Evolutionary conservation across 2,888 invertebrate species (phyloP).

Genomic region (Syritta pipiens): DNA sequence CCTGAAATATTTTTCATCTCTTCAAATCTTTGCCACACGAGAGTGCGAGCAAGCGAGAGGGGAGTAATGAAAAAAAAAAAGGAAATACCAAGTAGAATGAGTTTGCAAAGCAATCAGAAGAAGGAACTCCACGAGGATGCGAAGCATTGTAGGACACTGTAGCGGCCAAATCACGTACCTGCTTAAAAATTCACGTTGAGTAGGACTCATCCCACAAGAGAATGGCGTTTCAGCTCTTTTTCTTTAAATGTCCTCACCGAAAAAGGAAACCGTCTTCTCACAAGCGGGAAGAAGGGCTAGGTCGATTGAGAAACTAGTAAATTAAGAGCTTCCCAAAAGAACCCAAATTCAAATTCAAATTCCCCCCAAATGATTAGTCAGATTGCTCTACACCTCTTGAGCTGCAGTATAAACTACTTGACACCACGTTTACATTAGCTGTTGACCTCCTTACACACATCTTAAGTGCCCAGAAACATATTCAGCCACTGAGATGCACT

Average conservation of each 20-base stretch:
- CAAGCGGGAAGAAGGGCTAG: constrained; percentile 14
- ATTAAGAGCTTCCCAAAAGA: constrained; percentile 67
- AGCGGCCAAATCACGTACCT: constrained; percentile 68
- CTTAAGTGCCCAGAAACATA: constrained; percentile 57
- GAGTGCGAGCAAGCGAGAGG: too few relatives aligned
- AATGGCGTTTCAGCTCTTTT: constrained; percentile 25
- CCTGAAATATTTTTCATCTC: constrained; percentile 11
- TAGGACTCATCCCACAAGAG: constrained; percentile 54
- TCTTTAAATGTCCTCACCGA: not conserved
- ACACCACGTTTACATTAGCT: constrained; percentile 64
- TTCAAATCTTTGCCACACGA: too few relatives aligned
- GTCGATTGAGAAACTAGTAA: constrained; percentile 1
- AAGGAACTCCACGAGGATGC: constrained; percentile 11
- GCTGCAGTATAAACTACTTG: constrained; percentile 47
- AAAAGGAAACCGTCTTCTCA: constrained; percentile 7
- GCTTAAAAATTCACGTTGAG: constrained; percentile 67
- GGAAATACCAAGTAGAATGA: constrained; percentile 26
- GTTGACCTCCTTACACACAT: constrained; percentile 61
- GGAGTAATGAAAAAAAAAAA: constrained; percentile 17
- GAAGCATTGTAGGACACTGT: too few relatives aligned
- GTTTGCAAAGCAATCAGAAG: constrained; percentile 63
- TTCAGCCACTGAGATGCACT: constrained; percentile 55
- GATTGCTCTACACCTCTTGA: constrained; percentile 44
- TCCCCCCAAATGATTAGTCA: constrained; percentile 53
- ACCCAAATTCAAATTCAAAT: constrained; percentile 8